These are phyloP conservation scores for Monodelphis domestica DNA, from an alignment of 2,797 vertebrate genomes.

Conservation along the genomic window DNA sequence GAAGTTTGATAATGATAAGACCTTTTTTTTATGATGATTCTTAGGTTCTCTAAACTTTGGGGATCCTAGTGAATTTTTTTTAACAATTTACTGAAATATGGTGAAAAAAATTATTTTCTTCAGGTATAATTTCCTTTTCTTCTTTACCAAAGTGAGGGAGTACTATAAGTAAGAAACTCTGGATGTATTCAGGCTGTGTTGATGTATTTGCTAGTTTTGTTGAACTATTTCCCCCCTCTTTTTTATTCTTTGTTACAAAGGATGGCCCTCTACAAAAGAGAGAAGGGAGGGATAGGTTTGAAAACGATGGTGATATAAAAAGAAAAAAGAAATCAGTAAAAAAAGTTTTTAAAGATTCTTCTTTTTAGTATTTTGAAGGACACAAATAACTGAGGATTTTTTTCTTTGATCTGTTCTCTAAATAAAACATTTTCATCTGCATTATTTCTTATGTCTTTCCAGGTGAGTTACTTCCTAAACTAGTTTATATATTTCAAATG, in stretches of 20 bases:
- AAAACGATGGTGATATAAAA: background rate
- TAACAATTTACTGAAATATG: background rate
- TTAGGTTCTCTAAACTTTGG: background rate
- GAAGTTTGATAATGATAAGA: background rate
- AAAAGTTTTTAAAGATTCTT: background rate
- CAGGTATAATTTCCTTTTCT: background rate
- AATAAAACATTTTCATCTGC: background rate
- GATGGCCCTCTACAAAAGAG: background rate
- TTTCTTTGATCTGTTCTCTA: background rate
- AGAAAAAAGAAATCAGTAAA: background rate
- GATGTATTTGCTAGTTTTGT: background rate
- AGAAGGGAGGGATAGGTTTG: background rate
- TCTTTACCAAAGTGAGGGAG: background rate
- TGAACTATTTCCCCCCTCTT: background rate
- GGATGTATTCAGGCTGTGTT: background rate
- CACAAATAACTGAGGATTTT: background rate
- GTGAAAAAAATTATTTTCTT: background rate
- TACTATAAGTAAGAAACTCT: background rate
- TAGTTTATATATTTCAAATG: background rate
- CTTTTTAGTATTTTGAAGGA: background rate
- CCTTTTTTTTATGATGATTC: background rate
- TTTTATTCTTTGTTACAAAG: background rate
- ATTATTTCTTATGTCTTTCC: background rate
- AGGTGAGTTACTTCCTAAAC: background rate
- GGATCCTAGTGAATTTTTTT: background rate